Base-by-base conservation (phyloP, 2,888 invertebrate genomes). In the Daptonema setosum region DNA sequence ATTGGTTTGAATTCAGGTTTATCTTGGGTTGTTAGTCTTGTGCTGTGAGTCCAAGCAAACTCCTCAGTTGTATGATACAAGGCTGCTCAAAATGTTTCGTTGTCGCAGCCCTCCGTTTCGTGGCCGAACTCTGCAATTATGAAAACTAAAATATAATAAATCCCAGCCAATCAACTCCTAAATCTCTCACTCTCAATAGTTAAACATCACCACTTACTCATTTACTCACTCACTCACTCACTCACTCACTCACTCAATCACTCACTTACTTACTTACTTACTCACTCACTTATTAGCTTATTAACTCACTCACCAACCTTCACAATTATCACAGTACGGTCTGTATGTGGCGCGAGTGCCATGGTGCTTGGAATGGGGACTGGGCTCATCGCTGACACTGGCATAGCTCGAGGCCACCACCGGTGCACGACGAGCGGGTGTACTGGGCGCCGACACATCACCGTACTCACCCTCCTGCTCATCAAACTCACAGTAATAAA, bases 311-410 rank as follows among this genome's bases (percentile, higher is more conserved):
- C 35, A 8, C 35, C 17, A 45, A 86, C 86, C 80, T 80, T 91
- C 91, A 75, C 93, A 93, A 61, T 80, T 81, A 64, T 86, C 85
- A 76, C 91, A 93, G 75, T 90, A 93, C 52, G 85, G 82, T 57
- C 88, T 75, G 29, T 72, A 70, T 45, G 68, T 66, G 1, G 69
- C 65, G 41, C 69, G 61, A 56, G 71, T 72, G 35, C 75, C 75
- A 60, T 71, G 69, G 64, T 73, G 68, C 56, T 71, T 66, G 30
- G 72, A 69, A 74, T 55, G 78, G 76, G 3, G 8, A n/a, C n/a
- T 45, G 45, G n/a, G n/a, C n/a, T n/a, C n/a, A n/a, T n/a, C n/a
- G n/a, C n/a, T n/a, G n/a, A n/a, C n/a, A n/a, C n/a, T n/a, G n/a
- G n/a, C n/a, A n/a, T 45, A 17, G 45, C n/a, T 5, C n/a, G 45